Conservation (phyloP, 35 echinoderm and acorn worm genomes). For the Apostichopus japonicus region DNA sequence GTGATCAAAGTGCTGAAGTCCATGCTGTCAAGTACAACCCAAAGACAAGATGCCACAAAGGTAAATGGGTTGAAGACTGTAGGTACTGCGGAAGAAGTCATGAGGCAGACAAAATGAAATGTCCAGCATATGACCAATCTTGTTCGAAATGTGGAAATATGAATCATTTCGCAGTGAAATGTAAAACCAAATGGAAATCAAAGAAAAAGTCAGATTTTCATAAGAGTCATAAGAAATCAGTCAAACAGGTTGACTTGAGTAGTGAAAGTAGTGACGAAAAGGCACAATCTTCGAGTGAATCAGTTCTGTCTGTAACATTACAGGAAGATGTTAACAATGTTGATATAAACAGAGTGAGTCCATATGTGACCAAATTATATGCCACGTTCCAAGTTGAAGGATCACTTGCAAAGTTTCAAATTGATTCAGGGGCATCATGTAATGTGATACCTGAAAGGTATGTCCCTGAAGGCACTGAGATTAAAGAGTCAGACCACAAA, state of each 20-base stretch:
- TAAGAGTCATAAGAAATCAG: not conserved
- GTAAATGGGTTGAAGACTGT: not conserved
- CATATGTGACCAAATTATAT: not conserved
- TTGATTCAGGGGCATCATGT: conserved; percentile 58
- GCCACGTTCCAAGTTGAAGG: conserved; percentile 25
- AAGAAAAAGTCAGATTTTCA: no score
- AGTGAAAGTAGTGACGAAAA: no score
- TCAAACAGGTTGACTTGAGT: no score
- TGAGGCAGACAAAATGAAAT: not conserved
- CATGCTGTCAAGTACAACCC: not conserved
- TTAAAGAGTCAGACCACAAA: not conserved
- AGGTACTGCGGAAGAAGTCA: not conserved
- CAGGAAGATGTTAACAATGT: no score
- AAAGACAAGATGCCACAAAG: not conserved
- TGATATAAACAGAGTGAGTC: no score
- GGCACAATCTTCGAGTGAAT: no score
- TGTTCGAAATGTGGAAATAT: conserved; percentile 12
- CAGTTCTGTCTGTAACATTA: no score
- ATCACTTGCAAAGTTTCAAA: conserved; percentile 2
- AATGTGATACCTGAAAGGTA: conserved; percentile 53
- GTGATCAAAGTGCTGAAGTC: not conserved
- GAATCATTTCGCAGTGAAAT: not conserved
- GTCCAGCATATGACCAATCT: conserved; percentile 50
- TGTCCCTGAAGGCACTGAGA: conserved; percentile 29
- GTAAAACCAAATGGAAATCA: not conserved